Base-by-base conservation (phyloP, 2,113 vertebrate species). In the Pica pica region DNA sequence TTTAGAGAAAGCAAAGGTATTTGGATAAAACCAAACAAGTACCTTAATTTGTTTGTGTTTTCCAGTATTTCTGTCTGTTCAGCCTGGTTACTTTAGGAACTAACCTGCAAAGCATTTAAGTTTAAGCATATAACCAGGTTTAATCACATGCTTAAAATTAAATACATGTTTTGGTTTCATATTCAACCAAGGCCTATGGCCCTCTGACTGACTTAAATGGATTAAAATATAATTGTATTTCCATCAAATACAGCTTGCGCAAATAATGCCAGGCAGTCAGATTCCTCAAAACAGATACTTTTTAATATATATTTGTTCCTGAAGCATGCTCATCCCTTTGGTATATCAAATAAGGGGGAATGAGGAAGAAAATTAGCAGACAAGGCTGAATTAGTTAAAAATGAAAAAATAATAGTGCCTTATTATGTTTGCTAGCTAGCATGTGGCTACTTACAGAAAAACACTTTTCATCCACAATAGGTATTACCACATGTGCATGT, bases 211-310 rank as follows among this genome's bases (percentile, higher is more conserved):
- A 86, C 64, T 74, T 83, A 83, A 86, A 74, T 67, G 42, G 83
- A 92, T 88, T 94, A 81, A 90, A 92, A 86, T 83, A 92, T 30
- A 93, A 90, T 90, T 83, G 37, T 70, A 93, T 83, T 92, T 95
- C n/a, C 37, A 70, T 86, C 42, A 81, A 93, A 87, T 68, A 82
- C n/a, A 87, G 49, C 13, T 78, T 92, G 44, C 78, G n/a, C 60
- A 94, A 94, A 89, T 74, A 95, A 87, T 73, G 78, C 46, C 35
- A 94, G 59, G 57, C 23, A 79, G 49, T 42, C 67, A 83, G 35
- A 39, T 37, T 92, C 19, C 64, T 86, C 73, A 63, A 80, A 74
- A 86, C 33, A 52, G 19, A 19, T 47, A 12, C 13, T 61, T 84
- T 74, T 57, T 50, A 69, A 61, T 60, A 87, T 37, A 27, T 60